Conservation (phyloP, 2,113 vertebrate genomes). For the Ictalurus furcatus region DNA sequence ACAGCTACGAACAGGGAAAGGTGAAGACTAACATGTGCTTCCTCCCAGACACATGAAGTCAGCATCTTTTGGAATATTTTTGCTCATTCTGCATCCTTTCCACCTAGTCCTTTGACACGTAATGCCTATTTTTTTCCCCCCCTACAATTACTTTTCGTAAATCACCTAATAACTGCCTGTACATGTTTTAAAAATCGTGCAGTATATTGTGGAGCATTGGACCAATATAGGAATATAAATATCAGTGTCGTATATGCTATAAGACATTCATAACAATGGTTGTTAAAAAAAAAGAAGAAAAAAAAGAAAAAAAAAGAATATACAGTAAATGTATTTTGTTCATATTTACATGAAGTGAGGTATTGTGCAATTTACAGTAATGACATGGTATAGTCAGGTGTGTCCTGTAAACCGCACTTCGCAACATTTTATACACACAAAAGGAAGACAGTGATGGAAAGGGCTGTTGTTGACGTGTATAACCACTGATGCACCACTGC, state of each 20-base stretch:
- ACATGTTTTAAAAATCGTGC: neutral
- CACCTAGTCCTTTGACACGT: neutral
- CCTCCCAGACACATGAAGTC: neutral
- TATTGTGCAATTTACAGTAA: neutral
- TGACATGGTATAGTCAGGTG: too few relatives aligned
- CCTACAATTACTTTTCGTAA: neutral
- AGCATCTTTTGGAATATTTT: neutral
- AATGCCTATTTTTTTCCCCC: neutral
- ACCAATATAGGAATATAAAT: neutral
- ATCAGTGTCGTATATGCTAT: neutral
- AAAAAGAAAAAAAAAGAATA: neutral
- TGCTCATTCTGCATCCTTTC: neutral
- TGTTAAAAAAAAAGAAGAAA: neutral
- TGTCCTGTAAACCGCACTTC: too few relatives aligned
- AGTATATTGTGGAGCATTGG: neutral
- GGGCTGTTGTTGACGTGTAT: too few relatives aligned
- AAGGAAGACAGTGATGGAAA: too few relatives aligned
- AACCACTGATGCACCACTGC: too few relatives aligned
- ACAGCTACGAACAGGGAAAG: neutral
- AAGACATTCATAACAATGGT: neutral
- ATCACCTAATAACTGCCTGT: neutral
- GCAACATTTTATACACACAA: neutral
- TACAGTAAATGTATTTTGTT: neutral
- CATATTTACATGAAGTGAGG: neutral
- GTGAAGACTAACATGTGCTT: neutral